These are phyloP conservation scores for Eulemur rufifrons DNA, from an alignment of 2,113 vertebrate genomes.

Conservation along the genomic window DNA sequence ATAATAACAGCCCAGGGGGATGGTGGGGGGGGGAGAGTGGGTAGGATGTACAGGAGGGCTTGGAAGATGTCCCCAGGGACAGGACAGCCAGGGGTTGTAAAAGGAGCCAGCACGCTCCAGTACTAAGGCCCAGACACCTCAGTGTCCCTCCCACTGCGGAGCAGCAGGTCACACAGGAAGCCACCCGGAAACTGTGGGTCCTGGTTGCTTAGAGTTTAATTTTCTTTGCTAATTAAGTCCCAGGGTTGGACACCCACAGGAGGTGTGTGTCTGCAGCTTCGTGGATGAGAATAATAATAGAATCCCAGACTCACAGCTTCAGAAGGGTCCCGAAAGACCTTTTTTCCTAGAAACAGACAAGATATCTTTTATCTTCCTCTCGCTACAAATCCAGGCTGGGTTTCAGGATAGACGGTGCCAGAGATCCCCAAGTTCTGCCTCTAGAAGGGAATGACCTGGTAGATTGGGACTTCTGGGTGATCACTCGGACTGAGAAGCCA, in stretches of 20 bases:
- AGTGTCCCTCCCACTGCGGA: background rate
- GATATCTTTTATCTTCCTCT: background rate
- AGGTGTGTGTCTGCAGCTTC: constrained; percentile 42
- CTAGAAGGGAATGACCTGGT: background rate
- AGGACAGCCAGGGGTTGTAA: background rate
- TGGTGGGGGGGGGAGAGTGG: background rate
- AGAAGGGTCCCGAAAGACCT: background rate
- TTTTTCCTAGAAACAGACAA: constrained; percentile 38
- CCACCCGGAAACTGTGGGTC: background rate
- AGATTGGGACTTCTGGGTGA: too few relatives aligned
- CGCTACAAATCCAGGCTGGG: background rate
- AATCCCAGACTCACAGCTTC: constrained; percentile 32
- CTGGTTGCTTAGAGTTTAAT: constrained; percentile 50
- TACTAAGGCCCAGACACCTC: background rate
- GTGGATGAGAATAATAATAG: constrained; percentile 46
- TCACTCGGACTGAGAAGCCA: background rate
- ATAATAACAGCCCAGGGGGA: background rate
- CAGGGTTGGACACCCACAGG: constrained; percentile 13
- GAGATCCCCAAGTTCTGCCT: background rate
- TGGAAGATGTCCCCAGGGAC: background rate
- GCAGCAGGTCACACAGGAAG: constrained; percentile 28
- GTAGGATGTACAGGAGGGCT: background rate
- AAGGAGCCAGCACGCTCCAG: background rate
- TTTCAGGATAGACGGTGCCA: background rate
- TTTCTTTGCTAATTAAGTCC: constrained; percentile 57